Conservation (phyloP, 2,797 vertebrate species). For the Brotula barbata region DNA sequence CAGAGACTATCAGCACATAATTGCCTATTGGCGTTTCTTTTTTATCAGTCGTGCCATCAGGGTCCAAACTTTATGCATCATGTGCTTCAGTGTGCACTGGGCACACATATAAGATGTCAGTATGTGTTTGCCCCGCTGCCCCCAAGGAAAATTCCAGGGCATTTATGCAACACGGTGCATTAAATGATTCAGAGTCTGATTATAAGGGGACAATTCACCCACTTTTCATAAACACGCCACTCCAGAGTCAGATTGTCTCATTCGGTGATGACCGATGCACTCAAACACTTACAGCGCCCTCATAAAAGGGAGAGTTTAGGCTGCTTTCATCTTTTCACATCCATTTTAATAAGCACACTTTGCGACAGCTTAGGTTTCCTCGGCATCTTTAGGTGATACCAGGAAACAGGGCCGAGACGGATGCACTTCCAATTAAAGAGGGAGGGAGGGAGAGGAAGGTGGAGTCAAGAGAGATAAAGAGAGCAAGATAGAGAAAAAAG, state of each 20-base stretch:
- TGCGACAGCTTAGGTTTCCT: constrained; percentile 78
- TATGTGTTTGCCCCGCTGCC: constrained; percentile 18
- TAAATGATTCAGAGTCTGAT: constrained; percentile 54
- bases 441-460: constrained; percentile 62
- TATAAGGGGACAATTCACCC: constrained; percentile 62
- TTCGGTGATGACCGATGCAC: constrained; percentile 64
- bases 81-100: constrained; percentile 23
- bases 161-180: constrained; percentile 58
- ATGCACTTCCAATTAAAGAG: constrained; percentile 70
- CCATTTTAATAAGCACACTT: constrained; percentile 77
- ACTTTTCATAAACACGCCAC: constrained; percentile 37
- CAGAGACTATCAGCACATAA: background rate
- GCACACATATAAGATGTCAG: constrained; percentile 26
- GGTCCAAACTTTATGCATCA: constrained; percentile 15
- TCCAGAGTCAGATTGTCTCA: constrained; percentile 58
- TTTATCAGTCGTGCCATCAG: no score
- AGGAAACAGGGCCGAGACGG: constrained; percentile 51
- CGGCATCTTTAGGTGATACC: constrained; percentile 62
- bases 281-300: constrained; percentile 63
- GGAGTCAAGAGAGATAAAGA: constrained; percentile 54
- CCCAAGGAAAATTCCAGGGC: constrained; percentile 53
- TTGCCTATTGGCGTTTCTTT: constrained; percentile 22
- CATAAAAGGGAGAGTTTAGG: constrained; percentile 49
- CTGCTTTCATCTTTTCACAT: constrained; percentile 63
- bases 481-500: constrained; percentile 23